These are phyloP conservation scores for Hydrochoerus hydrochaeris DNA, from an alignment of 2,113 vertebrate genomes.

Conservation along the genomic window DNA sequence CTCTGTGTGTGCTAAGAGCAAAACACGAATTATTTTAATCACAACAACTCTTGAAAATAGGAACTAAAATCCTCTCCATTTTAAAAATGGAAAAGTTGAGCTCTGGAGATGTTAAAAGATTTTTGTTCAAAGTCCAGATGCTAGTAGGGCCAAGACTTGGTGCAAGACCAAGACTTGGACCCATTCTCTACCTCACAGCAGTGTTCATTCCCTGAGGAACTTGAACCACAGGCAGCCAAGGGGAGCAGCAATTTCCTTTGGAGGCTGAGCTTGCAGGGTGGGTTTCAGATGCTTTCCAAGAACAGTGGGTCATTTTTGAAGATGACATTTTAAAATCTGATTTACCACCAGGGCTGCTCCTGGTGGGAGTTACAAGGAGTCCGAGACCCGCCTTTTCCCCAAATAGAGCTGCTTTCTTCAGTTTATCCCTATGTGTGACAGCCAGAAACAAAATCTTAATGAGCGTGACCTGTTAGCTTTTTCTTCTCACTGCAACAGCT, in stretches of 20 bases:
- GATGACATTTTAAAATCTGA: neutral
- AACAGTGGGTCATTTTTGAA: neutral
- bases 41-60: neutral
- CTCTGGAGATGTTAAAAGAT: rapidly evolving
- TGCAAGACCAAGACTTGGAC: neutral
- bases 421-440: neutral
- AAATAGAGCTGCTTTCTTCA: constrained; percentile 1
- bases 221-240: neutral
- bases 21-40: neutral
- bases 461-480: neutral
- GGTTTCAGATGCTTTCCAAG: neutral
- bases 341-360: neutral
- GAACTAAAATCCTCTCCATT: neutral
- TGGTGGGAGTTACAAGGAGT: neutral
- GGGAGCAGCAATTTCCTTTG: neutral
- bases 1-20: neutral
- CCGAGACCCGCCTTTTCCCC: neutral
- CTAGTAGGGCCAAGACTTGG: neutral
- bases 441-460: neutral
- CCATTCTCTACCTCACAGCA: neutral
- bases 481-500: neutral
- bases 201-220: neutral
- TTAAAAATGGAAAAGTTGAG: neutral
- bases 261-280: neutral
- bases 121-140: neutral